Evolutionary conservation across 2,113 vertebrate genomes (phyloP), one percentile per base, ranked within the genome.

Genomic region (Lampris megalopsis): DNA sequence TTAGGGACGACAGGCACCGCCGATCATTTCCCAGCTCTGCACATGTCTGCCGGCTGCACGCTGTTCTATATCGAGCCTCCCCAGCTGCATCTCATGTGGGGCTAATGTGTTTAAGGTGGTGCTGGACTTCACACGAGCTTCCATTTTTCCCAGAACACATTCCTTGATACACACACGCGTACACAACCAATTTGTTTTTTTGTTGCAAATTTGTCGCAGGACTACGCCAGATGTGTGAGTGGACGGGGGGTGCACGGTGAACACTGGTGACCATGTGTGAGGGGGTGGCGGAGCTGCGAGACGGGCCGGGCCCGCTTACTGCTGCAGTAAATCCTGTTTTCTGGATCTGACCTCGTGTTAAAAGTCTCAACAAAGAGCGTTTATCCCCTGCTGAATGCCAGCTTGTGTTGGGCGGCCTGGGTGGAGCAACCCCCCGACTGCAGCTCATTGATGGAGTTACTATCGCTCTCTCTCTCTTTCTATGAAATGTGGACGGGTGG

Each of bases 381-480:
- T 42, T 5, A 66, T 42, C 36, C 35, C 1, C 5, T 59, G 35
- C 41, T 53, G 59, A 62, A 69, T 68, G 48, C 45, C 70, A 7
- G n/a, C 54, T 89, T 80, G 24, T 58, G 63, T 40, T 85, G 64
- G 65, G 56, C 75, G 43, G 4, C 61, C 42, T 71, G 53, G 38
- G 13, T 49, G 52, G 11, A 78, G 70, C 71, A 81, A 76, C 56
- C 53, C 42, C 24, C 78, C 37, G 9, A 47, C 45, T 57, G 9
- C 54, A 48, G 6, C 49, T 61, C 62, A 71, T 83, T 77, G 63
- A 36, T n/a, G 9, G 36, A 68, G 65, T 58, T 71, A 45, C 8
- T 71, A 42, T 58, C 62, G 9, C 8, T 45, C 59, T 74, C 58
- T 66, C 65, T 66, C 11, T 13, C 50, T 13, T 13, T 45, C 43